phyloP scores from a whole-genome alignment of 1,140 invertebrate species.

The Drosophila auraria region DNA sequence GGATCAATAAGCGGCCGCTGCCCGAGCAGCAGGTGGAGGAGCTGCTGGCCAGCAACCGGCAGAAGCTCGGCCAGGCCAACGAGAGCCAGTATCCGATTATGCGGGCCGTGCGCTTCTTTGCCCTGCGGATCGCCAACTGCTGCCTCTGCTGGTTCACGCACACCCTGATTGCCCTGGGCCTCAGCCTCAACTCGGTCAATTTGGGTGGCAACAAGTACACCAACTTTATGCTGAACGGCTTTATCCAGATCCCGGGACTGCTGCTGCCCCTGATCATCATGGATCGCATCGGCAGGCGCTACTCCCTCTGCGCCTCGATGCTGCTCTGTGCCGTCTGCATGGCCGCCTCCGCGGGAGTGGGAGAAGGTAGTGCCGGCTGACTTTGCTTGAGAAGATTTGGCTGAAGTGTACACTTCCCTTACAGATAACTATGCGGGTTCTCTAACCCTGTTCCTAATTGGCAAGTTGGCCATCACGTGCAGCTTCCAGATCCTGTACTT shows the following conservation, averaged over 20 bases:
- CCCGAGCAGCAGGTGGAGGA: conserved; percentile 86
- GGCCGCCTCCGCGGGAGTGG: conserved; percentile 62
- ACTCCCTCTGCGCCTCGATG: conserved; percentile 87
- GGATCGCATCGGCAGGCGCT: conserved; percentile 88
- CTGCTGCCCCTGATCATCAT: conserved; percentile 88
- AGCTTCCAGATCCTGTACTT: conserved; percentile 90
- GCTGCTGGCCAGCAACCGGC: conserved; percentile 58
- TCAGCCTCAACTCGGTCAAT: conserved; percentile 92
- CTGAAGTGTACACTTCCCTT: conserved; percentile 21
- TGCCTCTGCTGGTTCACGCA: conserved; percentile 90
- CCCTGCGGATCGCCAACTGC: conserved; percentile 87
- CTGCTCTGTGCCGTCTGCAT: conserved; percentile 87
- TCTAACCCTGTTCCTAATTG: conserved; percentile 88
- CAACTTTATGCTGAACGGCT: conserved; percentile 90
- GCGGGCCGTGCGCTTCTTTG: conserved; percentile 61
- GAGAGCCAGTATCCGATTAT: conserved; percentile 76
- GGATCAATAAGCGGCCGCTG: conserved; percentile 88
- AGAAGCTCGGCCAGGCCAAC: conserved; percentile 62
- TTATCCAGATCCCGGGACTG: conserved; percentile 91
- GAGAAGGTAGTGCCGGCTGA: conserved; percentile 37
- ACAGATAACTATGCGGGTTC: conserved; percentile 82
- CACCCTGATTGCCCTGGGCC: conserved; percentile 91
- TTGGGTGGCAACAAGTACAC: conserved; percentile 90
- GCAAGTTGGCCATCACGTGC: conserved; percentile 90
- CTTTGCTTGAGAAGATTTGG: no score